Conservation (phyloP, 1,140 invertebrate species). For the Aleiodes sp. region DNA sequence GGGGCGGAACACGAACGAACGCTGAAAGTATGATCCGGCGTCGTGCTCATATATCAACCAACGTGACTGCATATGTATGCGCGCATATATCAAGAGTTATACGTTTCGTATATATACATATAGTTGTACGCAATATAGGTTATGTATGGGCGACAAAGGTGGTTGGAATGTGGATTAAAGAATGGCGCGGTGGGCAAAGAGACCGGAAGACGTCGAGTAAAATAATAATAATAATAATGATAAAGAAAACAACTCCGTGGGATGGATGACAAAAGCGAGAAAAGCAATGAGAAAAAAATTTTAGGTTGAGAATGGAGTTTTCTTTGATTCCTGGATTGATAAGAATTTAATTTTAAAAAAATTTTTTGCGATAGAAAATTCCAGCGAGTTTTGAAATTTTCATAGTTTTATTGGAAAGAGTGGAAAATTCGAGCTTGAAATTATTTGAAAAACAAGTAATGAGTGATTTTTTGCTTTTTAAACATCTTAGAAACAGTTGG, state of each 20-base stretch:
- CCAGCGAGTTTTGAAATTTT: too few relatives aligned
- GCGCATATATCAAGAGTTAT: slow-evolving; percentile 19
- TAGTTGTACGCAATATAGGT: slow-evolving; percentile 15
- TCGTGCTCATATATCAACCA: slow-evolving; percentile 30
- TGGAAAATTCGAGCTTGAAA: too few relatives aligned
- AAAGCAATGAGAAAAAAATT: not conserved
- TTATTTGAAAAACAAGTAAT: too few relatives aligned
- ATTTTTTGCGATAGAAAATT: too few relatives aligned
- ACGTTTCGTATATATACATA: slow-evolving; percentile 19
- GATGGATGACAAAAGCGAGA: not conserved
- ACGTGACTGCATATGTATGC: slow-evolving; percentile 35
- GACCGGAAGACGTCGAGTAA: slow-evolving; percentile 20
- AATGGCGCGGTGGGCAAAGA: slow-evolving; percentile 3
- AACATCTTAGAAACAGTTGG: too few relatives aligned
- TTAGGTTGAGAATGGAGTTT: not conserved
- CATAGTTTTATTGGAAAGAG: too few relatives aligned
- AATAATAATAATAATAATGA: not conserved
- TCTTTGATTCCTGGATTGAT: too few relatives aligned
- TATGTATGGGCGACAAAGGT: slow-evolving; percentile 15
- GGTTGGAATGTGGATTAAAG: slow-evolving; percentile 15
- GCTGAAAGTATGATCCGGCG: slow-evolving; percentile 36
- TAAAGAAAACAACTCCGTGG: not conserved
- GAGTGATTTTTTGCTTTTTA: too few relatives aligned
- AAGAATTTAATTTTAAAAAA: too few relatives aligned
- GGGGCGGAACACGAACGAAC: slow-evolving; percentile 28